Conservation (phyloP, 2,113 vertebrate genomes). For the Psephotus haematonotus region DNA sequence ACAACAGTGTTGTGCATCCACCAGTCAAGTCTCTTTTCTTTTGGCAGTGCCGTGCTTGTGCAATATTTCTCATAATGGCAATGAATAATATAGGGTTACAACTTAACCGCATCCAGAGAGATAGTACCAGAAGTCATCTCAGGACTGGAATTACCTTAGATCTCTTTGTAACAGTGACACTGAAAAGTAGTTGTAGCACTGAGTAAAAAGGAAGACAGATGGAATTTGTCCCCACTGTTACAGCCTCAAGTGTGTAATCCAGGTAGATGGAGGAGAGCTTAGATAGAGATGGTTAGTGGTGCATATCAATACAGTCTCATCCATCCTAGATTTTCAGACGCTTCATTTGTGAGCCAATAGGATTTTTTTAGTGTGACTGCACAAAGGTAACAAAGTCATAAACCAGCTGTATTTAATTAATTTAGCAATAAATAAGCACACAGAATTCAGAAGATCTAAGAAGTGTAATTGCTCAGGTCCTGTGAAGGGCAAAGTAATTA, state of each 20-base stretch:
- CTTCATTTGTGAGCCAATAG: background rate
- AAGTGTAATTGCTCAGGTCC: background rate
- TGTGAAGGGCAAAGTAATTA: conserved; percentile 32
- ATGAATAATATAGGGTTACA: background rate
- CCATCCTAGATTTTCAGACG: background rate
- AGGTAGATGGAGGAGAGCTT: background rate
- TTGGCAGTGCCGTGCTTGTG: fast-evolving
- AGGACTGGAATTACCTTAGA: background rate
- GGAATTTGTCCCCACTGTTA: background rate
- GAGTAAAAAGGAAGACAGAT: background rate
- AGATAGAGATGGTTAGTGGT: background rate
- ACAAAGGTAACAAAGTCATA: background rate
- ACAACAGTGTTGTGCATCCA: background rate
- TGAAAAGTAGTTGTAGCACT: background rate
- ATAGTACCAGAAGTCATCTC: background rate
- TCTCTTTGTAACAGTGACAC: background rate
- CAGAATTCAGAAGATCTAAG: background rate
- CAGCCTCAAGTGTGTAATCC: background rate
- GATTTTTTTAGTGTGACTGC: background rate
- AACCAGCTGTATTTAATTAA: conserved; percentile 31
- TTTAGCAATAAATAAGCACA: conserved; percentile 30
- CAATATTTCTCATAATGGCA: background rate
- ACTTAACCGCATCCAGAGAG: background rate
- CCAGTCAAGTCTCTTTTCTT: background rate
- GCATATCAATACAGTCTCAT: background rate